These are phyloP conservation scores for Orbicella faveolata DNA, from an alignment of 64 coral and sea anemone species.

Conservation along the genomic window DNA sequence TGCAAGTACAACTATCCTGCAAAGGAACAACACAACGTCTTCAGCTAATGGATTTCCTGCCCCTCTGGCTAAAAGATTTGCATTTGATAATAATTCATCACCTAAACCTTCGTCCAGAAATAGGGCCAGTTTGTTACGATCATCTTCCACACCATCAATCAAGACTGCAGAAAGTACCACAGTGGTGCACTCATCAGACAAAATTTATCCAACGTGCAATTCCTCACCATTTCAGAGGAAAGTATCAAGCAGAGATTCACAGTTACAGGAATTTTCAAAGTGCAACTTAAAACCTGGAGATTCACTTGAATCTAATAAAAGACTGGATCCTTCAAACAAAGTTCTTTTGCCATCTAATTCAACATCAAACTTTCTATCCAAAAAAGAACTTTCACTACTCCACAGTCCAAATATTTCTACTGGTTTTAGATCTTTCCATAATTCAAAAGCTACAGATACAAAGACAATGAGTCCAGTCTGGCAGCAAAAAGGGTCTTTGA, in stretches of 20 bases:
- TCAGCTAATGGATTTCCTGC: not conserved
- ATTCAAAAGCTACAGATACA: not conserved
- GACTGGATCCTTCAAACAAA: not conserved
- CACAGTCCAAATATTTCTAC: not conserved
- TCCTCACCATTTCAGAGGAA: not conserved
- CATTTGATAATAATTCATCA: not conserved
- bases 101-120: constrained; percentile 2
- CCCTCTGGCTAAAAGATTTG: constrained; percentile 44
- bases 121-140: not conserved
- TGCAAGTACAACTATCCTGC: not conserved
- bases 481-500: not conserved
- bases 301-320: not conserved
- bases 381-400: not conserved
- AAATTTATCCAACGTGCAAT: not conserved
- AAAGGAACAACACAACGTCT: not conserved
- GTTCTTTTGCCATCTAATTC: not conserved
- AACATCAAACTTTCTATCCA: not conserved
- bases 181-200: not conserved
- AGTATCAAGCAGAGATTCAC: not conserved
- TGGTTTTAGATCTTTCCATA: not conserved
- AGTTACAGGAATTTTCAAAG: not conserved
- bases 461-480: not conserved
- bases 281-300: not conserved
- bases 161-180: not conserved
- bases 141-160: not conserved